Evolutionary conservation across 2,888 invertebrate species (phyloP).

Genomic region (Philonicus albiceps): DNA sequence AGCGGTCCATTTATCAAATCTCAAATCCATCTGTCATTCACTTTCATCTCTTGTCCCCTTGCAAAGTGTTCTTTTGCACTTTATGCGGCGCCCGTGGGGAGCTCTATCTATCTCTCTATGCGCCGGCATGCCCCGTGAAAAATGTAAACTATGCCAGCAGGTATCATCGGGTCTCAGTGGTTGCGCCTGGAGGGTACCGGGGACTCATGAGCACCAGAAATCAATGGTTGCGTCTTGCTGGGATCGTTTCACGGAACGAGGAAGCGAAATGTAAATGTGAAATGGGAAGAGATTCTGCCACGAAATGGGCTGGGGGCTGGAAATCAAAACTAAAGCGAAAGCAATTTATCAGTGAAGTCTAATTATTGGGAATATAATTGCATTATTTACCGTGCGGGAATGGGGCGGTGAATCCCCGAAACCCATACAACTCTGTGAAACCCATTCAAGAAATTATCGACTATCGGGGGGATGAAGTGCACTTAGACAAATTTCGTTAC

Average conservation of each 20-base stretch:
- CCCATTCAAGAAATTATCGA: background rate
- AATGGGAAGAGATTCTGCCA: background rate
- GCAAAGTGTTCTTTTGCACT: conserved; percentile 21
- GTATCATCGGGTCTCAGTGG: background rate
- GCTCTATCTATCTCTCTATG: too few relatives aligned
- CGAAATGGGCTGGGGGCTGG: background rate
- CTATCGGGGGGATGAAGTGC: background rate
- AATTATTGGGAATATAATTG: conserved; percentile 41
- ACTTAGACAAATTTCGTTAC: background rate
- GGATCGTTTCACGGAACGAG: background rate
- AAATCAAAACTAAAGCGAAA: conserved; percentile 38
- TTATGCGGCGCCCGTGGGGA: background rate
- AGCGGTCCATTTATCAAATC: conserved; percentile 38
- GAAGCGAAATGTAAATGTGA: background rate
- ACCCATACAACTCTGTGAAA: background rate
- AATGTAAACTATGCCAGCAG: conserved; percentile 18
- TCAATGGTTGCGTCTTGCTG: conserved; percentile 8
- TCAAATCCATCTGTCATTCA: conserved; percentile 41
- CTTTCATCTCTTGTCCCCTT: conserved; percentile 35
- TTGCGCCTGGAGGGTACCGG: background rate
- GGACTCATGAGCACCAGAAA: background rate
- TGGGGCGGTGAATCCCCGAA: background rate
- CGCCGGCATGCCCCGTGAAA: background rate
- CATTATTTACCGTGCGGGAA: conserved; percentile 22
- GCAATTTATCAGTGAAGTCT: conserved; percentile 34